Base-by-base conservation (phyloP, 2,113 vertebrate genomes). In the Haplochromis burtoni region DNA sequence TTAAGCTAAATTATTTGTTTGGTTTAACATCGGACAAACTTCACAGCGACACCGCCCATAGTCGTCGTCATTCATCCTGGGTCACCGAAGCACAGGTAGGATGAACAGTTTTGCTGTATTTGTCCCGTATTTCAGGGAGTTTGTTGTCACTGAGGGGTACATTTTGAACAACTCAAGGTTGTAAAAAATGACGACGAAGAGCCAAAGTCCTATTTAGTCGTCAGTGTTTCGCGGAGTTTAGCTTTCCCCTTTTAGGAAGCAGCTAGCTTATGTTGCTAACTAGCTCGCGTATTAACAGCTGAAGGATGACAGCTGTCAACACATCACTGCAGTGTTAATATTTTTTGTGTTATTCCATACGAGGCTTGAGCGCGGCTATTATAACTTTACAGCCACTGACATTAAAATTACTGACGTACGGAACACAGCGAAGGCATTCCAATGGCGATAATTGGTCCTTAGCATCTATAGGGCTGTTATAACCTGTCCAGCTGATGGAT, bases 21-120 rank as follows among this genome's bases (percentile, higher is more conserved):
- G 2, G 82, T 93, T 94, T 91, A 80, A 19, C 8, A 4, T 57
- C 93, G 94, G 94, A 80, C 38, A 3, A 3, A 13, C 3, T 84
- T 93, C 57, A 81, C 17, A 55, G 94, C 40, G 57, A 92, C 95
- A 93, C 92, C 54, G n/a, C n/a, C 5, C 51, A 66, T 8, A 14
- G 81, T 84, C 63, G 92, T 91, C 92, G 89, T 94, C 93, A 92
- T 95, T 94, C 92, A 94, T 90, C 87, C 87, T 38, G 33, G 89
- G 85, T 78, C 80, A 13, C 66, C 85, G 85, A 85, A 86, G 49
- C 78, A 86, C 86, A 91, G 92, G 94, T 95, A 94, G 51, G 68
- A 82, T 61, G 16, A 82, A 55, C 19, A 61, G 35, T 88, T 85
- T 66, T 10, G 7, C 33, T 6, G 16, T 5, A 6, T 49, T 13